These are phyloP conservation scores for Ciconia stormi DNA, from an alignment of 2,113 vertebrate species.

Conservation along the genomic window DNA sequence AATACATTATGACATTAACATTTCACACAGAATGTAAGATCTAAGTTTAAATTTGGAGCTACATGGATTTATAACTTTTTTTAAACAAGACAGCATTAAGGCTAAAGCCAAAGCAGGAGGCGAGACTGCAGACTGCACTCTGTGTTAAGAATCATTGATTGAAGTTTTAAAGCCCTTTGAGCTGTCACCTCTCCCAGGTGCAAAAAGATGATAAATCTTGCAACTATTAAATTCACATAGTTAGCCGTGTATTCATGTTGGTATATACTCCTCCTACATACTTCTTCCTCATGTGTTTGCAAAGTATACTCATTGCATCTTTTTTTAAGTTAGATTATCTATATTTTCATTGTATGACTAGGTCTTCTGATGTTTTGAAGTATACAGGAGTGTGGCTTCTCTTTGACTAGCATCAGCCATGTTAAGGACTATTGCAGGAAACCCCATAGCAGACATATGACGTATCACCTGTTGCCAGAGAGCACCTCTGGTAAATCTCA, in stretches of 20 bases:
- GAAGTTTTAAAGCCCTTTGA: neutral
- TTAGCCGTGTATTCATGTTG: neutral
- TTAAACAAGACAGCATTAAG: neutral
- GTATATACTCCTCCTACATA: neutral
- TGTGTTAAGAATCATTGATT: neutral
- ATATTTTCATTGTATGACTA: neutral
- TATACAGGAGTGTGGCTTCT: neutral
- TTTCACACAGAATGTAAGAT: neutral
- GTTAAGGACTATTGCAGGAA: neutral
- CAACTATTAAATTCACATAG: neutral
- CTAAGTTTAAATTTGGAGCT: slow-evolving; percentile 4
- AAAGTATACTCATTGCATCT: neutral
- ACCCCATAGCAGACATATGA: neutral
- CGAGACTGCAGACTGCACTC: neutral
- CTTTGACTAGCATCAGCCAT: neutral
- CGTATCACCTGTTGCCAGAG: neutral
- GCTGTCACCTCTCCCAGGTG: neutral
- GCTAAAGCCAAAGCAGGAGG: neutral
- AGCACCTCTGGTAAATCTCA: neutral
- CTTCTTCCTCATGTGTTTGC: neutral
- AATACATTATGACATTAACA: slow-evolving; percentile 8
- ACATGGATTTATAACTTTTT: neutral
- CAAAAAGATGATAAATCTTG: neutral
- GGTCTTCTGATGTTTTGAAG: neutral
- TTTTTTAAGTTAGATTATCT: neutral